Conservation (phyloP, 2,888 invertebrate genomes). For the Rhopalosiphum nymphaeae region DNA sequence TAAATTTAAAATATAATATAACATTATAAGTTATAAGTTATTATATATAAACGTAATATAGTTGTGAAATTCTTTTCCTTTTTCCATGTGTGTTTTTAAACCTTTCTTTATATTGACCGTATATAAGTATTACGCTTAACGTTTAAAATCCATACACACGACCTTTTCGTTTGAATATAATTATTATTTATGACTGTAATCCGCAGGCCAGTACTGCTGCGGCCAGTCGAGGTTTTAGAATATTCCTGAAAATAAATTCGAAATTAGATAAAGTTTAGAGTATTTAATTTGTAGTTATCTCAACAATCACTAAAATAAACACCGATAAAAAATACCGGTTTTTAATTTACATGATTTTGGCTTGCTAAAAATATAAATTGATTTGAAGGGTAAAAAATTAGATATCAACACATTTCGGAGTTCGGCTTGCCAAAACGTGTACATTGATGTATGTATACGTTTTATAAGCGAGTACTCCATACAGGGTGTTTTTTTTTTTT, state of each 20-base stretch:
- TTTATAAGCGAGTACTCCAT: background rate
- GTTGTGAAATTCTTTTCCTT: background rate
- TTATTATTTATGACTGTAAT: background rate
- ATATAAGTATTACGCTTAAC: background rate
- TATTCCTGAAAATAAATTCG: background rate
- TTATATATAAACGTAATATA: background rate
- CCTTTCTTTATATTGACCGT: background rate
- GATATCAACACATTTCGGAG: background rate
- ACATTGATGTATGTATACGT: background rate
- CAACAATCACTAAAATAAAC: background rate
- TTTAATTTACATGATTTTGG: background rate
- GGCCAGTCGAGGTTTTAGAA: background rate
- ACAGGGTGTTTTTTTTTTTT: background rate
- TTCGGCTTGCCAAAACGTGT: background rate
- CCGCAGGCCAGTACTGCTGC: background rate
- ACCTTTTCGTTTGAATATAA: background rate
- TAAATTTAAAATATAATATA: background rate
- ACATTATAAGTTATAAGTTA: background rate
- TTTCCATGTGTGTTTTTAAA: background rate
- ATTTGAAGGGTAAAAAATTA: background rate
- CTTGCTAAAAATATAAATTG: background rate
- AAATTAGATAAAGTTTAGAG: background rate
- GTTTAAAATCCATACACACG: background rate
- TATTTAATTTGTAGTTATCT: background rate
- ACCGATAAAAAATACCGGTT: background rate